Base-by-base conservation (phyloP, 1,140 invertebrate species). In the Aplysia californica region DNA sequence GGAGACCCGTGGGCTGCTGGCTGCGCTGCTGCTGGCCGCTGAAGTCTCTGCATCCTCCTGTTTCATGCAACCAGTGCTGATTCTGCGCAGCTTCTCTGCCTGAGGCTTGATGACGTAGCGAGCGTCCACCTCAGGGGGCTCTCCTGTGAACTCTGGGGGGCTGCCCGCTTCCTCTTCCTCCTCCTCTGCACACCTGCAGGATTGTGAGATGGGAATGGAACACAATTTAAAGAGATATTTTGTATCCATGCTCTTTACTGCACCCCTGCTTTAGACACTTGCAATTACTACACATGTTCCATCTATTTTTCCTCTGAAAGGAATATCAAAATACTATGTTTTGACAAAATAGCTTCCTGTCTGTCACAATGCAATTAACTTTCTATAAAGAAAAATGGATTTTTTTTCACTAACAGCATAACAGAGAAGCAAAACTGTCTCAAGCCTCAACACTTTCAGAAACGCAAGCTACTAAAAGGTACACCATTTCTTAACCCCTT, bases 71-170 rank as follows among this genome's bases (percentile, higher is more conserved):
- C 67, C 75, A 2, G 90, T 89, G 79, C 89, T 91, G 59, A 91
- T 89, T 5, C 82, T 70, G 41, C 82, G 78, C 33, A 83, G 55
- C 58, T 87, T 87, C 58, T 89, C 87, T 15, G 83, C 83, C 23
- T 85, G 78, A 2, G 88, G 88, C 76, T 89, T 89, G 61, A 87
- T 82, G n/a, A 88, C 71, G 61, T 76, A 80, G 23, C 80, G 84
- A 10, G 79, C 73, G 75, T 87, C 83, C 18, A 79, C 66, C 39
- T 80, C 80, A 6, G 85, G 87, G 18, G 84, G 85, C n/a, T 86
- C 82, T 50, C 82, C 79, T 3, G 84, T 85, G 69, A 87, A 86
- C 68, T 87, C 80, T 29, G 79, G 77, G 3, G 80, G 80, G 69
- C 82, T 85, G 5, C 81, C 79, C 21, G 56, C 78, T 18, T 87